Conservation (phyloP, 2,797 vertebrate species). For the Coregonus ussuriensis region DNA sequence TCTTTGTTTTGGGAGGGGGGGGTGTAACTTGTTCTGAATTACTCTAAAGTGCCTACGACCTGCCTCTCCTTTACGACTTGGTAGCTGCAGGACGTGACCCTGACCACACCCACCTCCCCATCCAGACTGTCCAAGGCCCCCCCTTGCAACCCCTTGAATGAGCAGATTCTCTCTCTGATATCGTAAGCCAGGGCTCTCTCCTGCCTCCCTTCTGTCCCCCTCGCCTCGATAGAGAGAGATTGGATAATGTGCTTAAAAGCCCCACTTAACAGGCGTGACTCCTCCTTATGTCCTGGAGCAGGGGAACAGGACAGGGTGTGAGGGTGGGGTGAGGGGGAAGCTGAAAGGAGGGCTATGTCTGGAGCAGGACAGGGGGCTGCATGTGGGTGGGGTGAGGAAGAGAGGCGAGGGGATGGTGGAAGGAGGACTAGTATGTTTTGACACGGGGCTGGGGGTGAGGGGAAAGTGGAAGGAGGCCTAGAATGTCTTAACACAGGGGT, state of each 20-base stretch:
- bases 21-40: neutral
- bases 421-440: too few species aligned
- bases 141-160: slow-evolving; percentile 76
- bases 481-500: neutral
- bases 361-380: neutral
- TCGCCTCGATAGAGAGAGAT: slow-evolving; percentile 72
- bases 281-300: slow-evolving; percentile 75
- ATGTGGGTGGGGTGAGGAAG: neutral
- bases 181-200: slow-evolving; percentile 78
- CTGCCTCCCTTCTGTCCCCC: slow-evolving; percentile 65
- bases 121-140: slow-evolving; percentile 45
- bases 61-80: slow-evolving; percentile 79
- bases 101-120: slow-evolving; percentile 17
- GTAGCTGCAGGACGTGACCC: slow-evolving; percentile 79
- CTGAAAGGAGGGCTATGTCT: slow-evolving; percentile 33
- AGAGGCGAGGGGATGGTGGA: neutral
- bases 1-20: neutral
- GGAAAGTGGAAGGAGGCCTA: too few species aligned
- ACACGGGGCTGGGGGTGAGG: neutral
- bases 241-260: slow-evolving; percentile 87
- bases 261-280: slow-evolving; percentile 92
- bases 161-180: slow-evolving; percentile 86
- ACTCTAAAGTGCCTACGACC: slow-evolving; percentile 74
- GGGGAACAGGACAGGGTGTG: slow-evolving; percentile 5
- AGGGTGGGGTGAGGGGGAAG: slow-evolving; percentile 35